Base-by-base conservation (phyloP, 2,888 invertebrate genomes). In the Oxycera nigricornis region DNA sequence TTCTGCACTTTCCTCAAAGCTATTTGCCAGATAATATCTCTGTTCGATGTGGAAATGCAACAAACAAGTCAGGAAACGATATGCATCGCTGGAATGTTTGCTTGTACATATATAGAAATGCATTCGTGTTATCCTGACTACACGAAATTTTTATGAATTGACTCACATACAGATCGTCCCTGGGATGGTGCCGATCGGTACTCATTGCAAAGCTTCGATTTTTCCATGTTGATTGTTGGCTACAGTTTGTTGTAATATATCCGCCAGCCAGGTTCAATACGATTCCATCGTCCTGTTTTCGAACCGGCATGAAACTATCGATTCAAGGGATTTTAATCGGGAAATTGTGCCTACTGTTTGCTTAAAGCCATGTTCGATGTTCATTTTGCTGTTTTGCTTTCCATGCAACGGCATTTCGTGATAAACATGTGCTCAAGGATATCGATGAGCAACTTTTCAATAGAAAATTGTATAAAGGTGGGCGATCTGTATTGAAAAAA, bases 301-400 rank as follows among this genome's bases (percentile, higher is more conserved):
- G 9, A n/a, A 59, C 26, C 30, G 4, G 59, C 24, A 30, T 59
- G 2, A 26, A 59, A 28, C 59, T 28, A 7, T 59, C 59, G 28
- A 59, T 59, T 28, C 59, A 59, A 59, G 26, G 28, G 59, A 28
- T 59, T 59, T 26, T 59, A 59, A 59, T 28, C 59, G 24, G 55
- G 17, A 17, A 55, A 55, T 22, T 35, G 35, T 6, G n/a, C n/a
- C n/a, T n/a, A n/a, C n/a, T n/a, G n/a, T n/a, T n/a, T n/a, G n/a
- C n/a, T n/a, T n/a, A n/a, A n/a, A n/a, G n/a, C n/a, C n/a, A n/a
- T n/a, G n/a, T n/a, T n/a, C n/a, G n/a, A n/a, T n/a, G n/a, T n/a
- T n/a, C n/a, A n/a, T n/a, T n/a, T n/a, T n/a, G n/a, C n/a, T n/a
- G n/a, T n/a, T n/a, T n/a, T n/a, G n/a, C n/a, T n/a, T n/a, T n/a